Base-by-base conservation (phyloP, 1,140 invertebrate species). In the Lanistes nyassanus region DNA sequence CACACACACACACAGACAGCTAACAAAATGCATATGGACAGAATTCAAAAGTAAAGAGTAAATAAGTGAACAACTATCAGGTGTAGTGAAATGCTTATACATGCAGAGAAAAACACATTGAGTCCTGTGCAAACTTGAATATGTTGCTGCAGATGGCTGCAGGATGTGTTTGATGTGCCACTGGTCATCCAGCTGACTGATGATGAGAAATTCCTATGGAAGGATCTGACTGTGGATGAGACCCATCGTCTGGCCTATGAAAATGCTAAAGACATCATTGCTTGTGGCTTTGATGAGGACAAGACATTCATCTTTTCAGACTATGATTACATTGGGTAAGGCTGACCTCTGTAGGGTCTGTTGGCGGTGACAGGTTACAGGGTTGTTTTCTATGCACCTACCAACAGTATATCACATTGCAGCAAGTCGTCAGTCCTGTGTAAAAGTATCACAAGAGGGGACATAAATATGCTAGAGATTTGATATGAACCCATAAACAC, bases 301-400 rank as follows among this genome's bases (percentile, higher is more conserved):
- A 99, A 99, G 83, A 99, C 98, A 0, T 99, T 99, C 87, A 98
- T 99, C 77, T 99, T 99, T 85, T 95, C 94, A 73, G 94, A 99
- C 91, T 91, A 98, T 64, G 93, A 95, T 78, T 99, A 96, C 89
- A 97, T 99, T 87, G 96, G 97, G 95, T 97, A 84, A 82, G 74
- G 58, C 23, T 70, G 7, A 51, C 31, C 6, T 68, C 1, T 36
- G n/a, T n/a, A n/a, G n/a, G n/a, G n/a, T n/a, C n/a, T n/a, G n/a
- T n/a, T n/a, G n/a, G n/a, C n/a, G n/a, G n/a, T n/a, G n/a, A n/a
- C n/a, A n/a, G n/a, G n/a, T n/a, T n/a, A n/a, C n/a, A n/a, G n/a
- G n/a, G n/a, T n/a, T n/a, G n/a, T n/a, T n/a, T n/a, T n/a, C n/a
- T n/a, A n/a, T n/a, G n/a, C n/a, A n/a, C n/a, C n/a, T n/a, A n/a